Percentiles rank a stretch among this genome's conserved stretches.
Conservation (phyloP, 2,888 invertebrate species). For the Nudaria mundana region DNA sequence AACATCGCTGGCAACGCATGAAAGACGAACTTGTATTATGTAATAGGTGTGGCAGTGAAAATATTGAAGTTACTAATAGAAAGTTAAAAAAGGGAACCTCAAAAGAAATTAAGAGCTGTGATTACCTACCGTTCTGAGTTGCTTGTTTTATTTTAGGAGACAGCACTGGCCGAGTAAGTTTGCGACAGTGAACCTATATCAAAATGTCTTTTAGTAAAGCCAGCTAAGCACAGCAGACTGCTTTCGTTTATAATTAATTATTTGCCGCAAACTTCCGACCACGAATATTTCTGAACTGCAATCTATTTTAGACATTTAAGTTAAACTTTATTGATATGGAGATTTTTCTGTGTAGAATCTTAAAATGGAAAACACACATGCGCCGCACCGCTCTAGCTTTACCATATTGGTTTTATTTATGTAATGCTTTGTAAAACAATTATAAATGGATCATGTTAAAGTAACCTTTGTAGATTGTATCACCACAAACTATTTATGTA, state of each 20-base stretch:
- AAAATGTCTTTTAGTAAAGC: slow-evolving; percentile 47
- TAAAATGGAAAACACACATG: too few relatives aligned
- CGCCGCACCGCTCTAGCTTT: too few relatives aligned
- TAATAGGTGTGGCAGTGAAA: too few relatives aligned
- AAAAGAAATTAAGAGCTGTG: too few relatives aligned
- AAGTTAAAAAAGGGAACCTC: too few relatives aligned
- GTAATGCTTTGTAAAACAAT: slow-evolving; percentile 27
- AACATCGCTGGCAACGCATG: too few relatives aligned
- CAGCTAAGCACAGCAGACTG: slow-evolving; percentile 36
- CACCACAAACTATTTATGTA: slow-evolving; percentile 45
- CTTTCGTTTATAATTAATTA: slow-evolving; percentile 46
- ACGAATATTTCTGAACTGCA: slow-evolving; percentile 37
- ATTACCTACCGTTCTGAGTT: slow-evolving; percentile 19
- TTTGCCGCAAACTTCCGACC: slow-evolving; percentile 39
- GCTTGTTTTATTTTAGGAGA: slow-evolving; percentile 34
- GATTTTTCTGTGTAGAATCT: too few relatives aligned
- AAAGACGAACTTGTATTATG: too few relatives aligned
- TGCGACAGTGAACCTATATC: slow-evolving; percentile 43
- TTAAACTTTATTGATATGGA: too few relatives aligned
- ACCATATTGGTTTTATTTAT: slow-evolving; percentile 29
- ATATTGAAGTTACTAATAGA: too few relatives aligned
- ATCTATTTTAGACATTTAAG: slow-evolving; percentile 39
- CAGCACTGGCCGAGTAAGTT: slow-evolving; percentile 33
- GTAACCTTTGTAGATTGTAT: slow-evolving; percentile 46
- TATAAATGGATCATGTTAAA: slow-evolving; percentile 31